A percentile compares a stretch with the other conserved stretches of the same genome.
Conservation (phyloP, 1,140 invertebrate species). For the Camponotus pennsylvanicus region DNA sequence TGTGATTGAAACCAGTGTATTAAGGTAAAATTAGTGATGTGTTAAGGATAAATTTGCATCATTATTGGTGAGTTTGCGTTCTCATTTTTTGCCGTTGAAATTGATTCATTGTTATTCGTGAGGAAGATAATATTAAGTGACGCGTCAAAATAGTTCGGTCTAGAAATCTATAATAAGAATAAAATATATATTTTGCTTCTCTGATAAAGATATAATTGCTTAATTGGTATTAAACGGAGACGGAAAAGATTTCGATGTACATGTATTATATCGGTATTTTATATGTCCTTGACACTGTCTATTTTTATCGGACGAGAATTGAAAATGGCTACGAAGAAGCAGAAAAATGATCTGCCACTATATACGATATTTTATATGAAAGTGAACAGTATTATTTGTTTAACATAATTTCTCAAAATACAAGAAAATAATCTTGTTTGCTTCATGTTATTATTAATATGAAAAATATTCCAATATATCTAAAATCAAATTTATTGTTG, state of each 20-base stretch:
- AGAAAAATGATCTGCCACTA: background rate
- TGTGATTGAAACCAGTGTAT: slow-evolving; percentile 41
- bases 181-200: background rate
- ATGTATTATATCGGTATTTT: background rate
- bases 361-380: background rate
- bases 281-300: slow-evolving; percentile 17
- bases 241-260: background rate
- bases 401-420: background rate
- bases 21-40: background rate
- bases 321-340: background rate
- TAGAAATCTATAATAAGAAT: background rate
- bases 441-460: background rate
- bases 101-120: background rate
- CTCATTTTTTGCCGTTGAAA: background rate
- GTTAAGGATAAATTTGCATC: background rate
- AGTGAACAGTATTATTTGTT: background rate
- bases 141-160: background rate
- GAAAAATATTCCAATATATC: background rate
- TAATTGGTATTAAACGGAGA: background rate
- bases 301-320: slow-evolving; percentile 11
- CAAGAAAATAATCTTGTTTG: background rate
- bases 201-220: background rate
- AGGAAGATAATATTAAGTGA: background rate
- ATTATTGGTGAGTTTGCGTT: slow-evolving; percentile 34
- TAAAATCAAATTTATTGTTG: background rate